phyloP scores from a whole-genome alignment of 2,888 invertebrate genomes.

The Xiphydria camelus region DNA sequence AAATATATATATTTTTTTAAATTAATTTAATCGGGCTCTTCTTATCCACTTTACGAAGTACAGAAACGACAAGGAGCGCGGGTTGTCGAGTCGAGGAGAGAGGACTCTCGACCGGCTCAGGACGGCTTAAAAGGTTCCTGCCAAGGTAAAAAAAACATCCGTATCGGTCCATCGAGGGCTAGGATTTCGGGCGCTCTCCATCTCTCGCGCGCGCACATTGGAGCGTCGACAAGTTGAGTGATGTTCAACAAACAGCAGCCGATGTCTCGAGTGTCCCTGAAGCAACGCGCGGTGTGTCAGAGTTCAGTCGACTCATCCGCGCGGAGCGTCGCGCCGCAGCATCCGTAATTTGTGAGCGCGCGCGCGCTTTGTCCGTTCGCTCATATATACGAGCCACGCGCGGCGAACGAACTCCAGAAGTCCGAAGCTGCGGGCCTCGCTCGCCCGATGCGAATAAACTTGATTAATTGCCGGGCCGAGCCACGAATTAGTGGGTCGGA shows the following conservation, averaged over 20 bases:
- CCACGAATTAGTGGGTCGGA: slow-evolving; percentile 35
- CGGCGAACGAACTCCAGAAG: too few species aligned
- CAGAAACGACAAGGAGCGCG: too few species aligned
- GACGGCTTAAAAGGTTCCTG: too few species aligned
- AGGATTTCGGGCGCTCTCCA: too few species aligned
- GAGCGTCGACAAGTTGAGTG: slow-evolving; percentile 44
- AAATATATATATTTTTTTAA: too few species aligned
- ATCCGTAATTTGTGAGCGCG: neutral
- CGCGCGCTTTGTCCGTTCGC: neutral
- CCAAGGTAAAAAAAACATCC: too few species aligned
- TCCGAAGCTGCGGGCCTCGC: slow-evolving; percentile 22
- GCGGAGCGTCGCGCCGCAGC: neutral
- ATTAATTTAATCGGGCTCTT: too few species aligned
- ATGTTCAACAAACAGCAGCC: slow-evolving; percentile 48
- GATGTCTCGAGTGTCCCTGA: slow-evolving; percentile 34
- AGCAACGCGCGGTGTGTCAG: slow-evolving; percentile 32
- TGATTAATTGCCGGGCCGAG: slow-evolving; percentile 44
- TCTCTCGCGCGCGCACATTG: too few species aligned
- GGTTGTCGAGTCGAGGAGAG: too few species aligned
- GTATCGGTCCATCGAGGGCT: too few species aligned
- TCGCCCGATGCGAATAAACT: slow-evolving; percentile 36
- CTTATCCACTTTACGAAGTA: too few species aligned
- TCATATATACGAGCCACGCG: neutral
- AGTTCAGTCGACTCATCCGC: slow-evolving; percentile 27
- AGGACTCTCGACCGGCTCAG: too few species aligned